A percentile compares a stretch with the other conserved stretches of the same genome.
Evolutionary conservation across 1,140 invertebrate species (phyloP).

Genomic region (Varroa destructor): DNA sequence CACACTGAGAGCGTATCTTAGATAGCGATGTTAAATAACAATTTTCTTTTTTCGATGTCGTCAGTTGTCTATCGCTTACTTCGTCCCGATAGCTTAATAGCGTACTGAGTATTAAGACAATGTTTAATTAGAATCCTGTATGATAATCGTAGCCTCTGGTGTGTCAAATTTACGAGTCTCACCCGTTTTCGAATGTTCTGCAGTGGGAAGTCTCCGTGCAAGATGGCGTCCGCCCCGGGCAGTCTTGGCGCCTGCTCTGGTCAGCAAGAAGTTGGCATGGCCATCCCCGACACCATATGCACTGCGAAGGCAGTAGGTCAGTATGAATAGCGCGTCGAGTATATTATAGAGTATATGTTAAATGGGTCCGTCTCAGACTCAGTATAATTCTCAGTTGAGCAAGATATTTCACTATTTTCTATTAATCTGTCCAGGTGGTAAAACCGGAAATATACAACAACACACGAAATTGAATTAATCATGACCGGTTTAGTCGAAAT

Average conservation of each 20-base stretch:
- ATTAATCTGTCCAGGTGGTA: no score
- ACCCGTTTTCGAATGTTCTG: slow-evolving; percentile 30
- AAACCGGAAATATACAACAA: no score
- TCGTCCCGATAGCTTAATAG: no score
- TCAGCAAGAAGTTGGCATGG: slow-evolving; percentile 63
- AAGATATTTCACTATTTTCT: not conserved
- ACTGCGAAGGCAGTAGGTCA: slow-evolving; percentile 77
- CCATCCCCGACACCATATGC: slow-evolving; percentile 77
- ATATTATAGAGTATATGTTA: slow-evolving; percentile 1
- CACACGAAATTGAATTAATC: no score
- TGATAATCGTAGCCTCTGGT: slow-evolving; percentile 27
- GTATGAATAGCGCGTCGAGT: slow-evolving; percentile 37
- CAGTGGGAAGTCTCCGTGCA: slow-evolving; percentile 19
- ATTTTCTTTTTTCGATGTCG: no score
- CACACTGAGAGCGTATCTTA: no score
- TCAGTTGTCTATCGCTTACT: no score
- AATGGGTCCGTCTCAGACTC: no score
- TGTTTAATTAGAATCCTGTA: no score
- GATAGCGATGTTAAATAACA: no score
- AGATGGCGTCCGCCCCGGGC: not conserved
- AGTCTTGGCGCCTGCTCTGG: slow-evolving; percentile 10
- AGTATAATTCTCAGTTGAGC: not conserved
- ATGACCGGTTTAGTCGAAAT: no score
- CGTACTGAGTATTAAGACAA: no score
- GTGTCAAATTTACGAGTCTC: slow-evolving; percentile 31